These are phyloP conservation scores for Patella vulgata DNA, from an alignment of 1,140 invertebrate genomes.

Conservation along the genomic window DNA sequence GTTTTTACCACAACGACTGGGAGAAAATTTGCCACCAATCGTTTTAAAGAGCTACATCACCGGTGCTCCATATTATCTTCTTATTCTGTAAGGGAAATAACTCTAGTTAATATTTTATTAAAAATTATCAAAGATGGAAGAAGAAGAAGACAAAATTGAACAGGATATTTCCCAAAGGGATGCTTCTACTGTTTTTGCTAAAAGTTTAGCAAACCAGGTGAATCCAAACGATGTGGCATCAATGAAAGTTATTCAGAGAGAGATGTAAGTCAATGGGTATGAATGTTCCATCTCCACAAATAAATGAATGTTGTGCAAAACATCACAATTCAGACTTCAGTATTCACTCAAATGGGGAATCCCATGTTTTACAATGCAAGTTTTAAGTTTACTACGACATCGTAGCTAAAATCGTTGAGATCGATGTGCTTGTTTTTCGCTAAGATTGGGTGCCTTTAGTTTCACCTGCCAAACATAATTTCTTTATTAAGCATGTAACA, in stretches of 20 bases:
- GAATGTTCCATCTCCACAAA: neutral
- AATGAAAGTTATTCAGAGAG: conserved; percentile 50
- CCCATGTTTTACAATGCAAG: neutral
- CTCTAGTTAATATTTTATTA: too few relatives aligned
- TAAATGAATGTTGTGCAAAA: neutral
- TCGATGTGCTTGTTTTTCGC: neutral
- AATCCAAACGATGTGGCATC: conserved; percentile 42
- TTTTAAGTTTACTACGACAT: neutral
- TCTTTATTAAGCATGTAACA: too few relatives aligned
- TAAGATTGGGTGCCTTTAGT: too few relatives aligned
- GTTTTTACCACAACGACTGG: too few relatives aligned
- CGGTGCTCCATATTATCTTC: too few relatives aligned
- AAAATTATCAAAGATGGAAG: too few relatives aligned
- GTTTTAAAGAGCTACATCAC: too few relatives aligned
- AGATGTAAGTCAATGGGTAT: conserved; percentile 41
- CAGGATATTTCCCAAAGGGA: too few relatives aligned
- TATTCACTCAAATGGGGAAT: neutral
- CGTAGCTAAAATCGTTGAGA: neutral
- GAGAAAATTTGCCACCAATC: too few relatives aligned
- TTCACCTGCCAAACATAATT: too few relatives aligned
- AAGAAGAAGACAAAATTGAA: too few relatives aligned
- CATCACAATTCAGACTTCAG: neutral
- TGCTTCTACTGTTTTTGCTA: conserved; percentile 34
- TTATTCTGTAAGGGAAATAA: too few relatives aligned
- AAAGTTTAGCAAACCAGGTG: conserved; percentile 45